Base-by-base conservation (phyloP, 2,113 vertebrate species). In the Sphyrna mokarran region DNA sequence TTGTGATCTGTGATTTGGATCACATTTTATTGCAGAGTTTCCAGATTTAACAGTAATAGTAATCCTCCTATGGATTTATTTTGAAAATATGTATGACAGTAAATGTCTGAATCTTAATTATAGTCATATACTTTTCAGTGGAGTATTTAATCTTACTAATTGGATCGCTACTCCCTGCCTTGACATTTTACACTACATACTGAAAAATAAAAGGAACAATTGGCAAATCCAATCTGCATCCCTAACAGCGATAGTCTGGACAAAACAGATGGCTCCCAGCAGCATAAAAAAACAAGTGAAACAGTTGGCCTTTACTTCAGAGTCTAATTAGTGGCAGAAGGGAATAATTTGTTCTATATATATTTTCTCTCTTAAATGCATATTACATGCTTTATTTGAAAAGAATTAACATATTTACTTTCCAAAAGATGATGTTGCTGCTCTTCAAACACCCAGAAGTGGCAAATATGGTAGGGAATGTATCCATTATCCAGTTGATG, bases 191-290 rank as follows among this genome's bases (percentile, higher is more conserved):
- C 1, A 11, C 9, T 48, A 89, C 54, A 61, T n/a, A 18, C 29
- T 61, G 58, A 61, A 61, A 89, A 61, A 63, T 90, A 33, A 90
- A 29, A n/a, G 87, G 54, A 90, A 63, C 26, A 90, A 90, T 90
- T 90, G 87, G 54, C 54, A 61, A 16, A 90, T 90, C 54, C 87
- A 90, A 90, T 7, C 1, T 63, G 33, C 26, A 90, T 29, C 87
- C 87, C 87, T n/a, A 54, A 90, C 54, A 90, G 54, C 29, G 14
- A 63, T 33, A 61, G 87, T 26, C 54, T 61, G 54, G 87, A 90
- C 87, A 90, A 90, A 90, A 90, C 54, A 90, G 54, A 61, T 90
- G 48, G 87, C 54, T 90, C 22, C 11, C 87, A 90, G 54, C 54
- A 90, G 54, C 54, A n/a, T 26, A 61, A 61, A 61, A 85, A 48